phyloP scores from a whole-genome alignment of 1,140 invertebrate species.

The Drosophila gunungcola region DNA sequence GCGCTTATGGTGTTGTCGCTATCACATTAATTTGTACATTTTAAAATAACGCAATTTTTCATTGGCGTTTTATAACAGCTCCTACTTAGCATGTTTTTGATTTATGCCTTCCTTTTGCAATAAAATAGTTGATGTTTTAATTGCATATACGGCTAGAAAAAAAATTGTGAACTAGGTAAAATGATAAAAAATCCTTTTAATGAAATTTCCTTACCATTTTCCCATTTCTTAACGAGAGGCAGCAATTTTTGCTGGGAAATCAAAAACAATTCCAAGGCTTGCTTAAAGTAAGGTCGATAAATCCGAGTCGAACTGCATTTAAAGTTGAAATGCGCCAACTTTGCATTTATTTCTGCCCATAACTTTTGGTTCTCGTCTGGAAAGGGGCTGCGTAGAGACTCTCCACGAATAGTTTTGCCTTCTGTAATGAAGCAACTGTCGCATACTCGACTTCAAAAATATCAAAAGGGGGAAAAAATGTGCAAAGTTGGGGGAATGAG shows the following conservation, averaged over 20 bases:
- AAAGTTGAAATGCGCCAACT: slow-evolving; percentile 30
- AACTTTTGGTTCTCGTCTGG: slow-evolving; percentile 14
- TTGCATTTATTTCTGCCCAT: slow-evolving; percentile 38
- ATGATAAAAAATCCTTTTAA: background rate
- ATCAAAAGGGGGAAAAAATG: slow-evolving; percentile 18
- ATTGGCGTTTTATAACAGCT: background rate
- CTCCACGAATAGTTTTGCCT: slow-evolving; percentile 27
- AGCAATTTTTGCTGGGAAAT: slow-evolving; percentile 1
- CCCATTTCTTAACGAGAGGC: no score
- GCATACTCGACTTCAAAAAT: slow-evolving; percentile 51
- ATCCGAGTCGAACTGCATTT: slow-evolving; percentile 11
- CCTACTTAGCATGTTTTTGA: background rate
- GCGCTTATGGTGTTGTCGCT: background rate
- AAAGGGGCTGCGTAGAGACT: background rate
- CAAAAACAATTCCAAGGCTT: background rate
- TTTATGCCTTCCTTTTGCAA: no score
- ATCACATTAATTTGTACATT: background rate
- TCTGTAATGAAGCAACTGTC: slow-evolving; percentile 60
- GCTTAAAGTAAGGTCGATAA: background rate
- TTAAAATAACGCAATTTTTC: background rate
- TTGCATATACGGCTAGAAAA: background rate
- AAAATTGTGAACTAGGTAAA: background rate
- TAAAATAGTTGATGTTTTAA: background rate
- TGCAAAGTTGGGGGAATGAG: background rate
- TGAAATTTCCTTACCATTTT: background rate